Base-by-base conservation (phyloP, 92 coral and sea anemone species). In the Epizoanthus scotinus region DNA sequence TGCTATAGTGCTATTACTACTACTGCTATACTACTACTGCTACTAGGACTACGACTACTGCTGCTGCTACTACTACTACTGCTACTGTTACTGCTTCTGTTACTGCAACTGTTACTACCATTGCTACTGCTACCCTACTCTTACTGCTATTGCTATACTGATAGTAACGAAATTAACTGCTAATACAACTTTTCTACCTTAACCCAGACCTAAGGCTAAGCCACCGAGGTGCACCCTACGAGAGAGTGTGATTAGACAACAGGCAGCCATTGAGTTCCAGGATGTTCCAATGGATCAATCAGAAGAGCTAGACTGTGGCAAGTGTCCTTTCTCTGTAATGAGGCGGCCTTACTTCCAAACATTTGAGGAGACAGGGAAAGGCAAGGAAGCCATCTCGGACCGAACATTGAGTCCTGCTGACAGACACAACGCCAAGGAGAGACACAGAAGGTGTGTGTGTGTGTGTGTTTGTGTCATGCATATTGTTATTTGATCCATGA, bases 371-470 rank as follows among this genome's bases (percentile, higher is more conserved):
- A 65, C 84, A 50, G 86, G 84, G 66, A 90, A 92, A 55, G 85
- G 86, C 4, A 65, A 90, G 82, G 94, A 93, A 13, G 58, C 81
- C 50, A 75, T 75, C 25, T 84, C 86, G 82, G 97, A 92, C 53
- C 94, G 91, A n/a, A 75, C 70, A 21, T 93, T 83, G 26, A 90
- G 81, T n/a, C 82, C 97, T 8, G 89, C 89, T 27, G 94, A 92
- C 60, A 70, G 97, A 21, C 97, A 92, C 54, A 92, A 92, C 49
- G 91, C 97, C 47, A 92, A 92, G 83, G 97, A 92, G 85, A 82
- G 97, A 66, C 97, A 92, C 79, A 85, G 97, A 73, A 92, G 97
- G 97, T 92, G 14, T 2, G 57, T 44, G 8, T 70, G 24, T 19
- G 5, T 61, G 8, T 59, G 29, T 59, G 64, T 6, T 1, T 31